Conservation (phyloP, 2,113 vertebrate genomes). For the Eulemur rufifrons region DNA sequence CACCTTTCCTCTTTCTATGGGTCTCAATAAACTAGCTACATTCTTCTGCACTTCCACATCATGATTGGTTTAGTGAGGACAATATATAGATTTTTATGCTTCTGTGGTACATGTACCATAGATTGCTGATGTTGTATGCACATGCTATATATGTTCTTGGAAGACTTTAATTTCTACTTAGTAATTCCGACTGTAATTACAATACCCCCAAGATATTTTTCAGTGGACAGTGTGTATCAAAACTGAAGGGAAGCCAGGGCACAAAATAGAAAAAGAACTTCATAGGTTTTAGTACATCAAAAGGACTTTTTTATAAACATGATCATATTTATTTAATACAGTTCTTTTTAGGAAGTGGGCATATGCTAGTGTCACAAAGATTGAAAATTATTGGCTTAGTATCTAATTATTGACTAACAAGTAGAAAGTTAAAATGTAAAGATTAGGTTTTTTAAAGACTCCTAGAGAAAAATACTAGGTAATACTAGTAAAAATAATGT, state of each 20-base stretch:
- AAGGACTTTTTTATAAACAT: not conserved
- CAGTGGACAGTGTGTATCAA: not conserved
- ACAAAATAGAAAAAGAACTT: conserved; percentile 14
- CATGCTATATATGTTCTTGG: not conserved
- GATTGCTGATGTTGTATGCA: not conserved
- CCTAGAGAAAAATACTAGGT: not conserved
- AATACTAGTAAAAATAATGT: conserved; percentile 1
- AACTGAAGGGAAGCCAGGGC: not conserved
- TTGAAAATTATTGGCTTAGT: not conserved
- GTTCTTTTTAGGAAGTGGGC: not conserved
- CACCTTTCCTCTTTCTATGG: not conserved
- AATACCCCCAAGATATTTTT: not conserved
- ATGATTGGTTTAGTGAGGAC: not conserved
- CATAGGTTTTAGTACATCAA: not conserved
- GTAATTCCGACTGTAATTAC: not conserved
- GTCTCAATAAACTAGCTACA: not conserved
- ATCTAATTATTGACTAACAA: conserved; percentile 3
- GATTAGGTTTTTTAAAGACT: not conserved
- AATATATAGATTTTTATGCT: not conserved
- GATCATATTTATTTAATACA: not conserved
- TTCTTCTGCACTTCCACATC: not conserved
- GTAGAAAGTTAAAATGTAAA: conserved; percentile 20
- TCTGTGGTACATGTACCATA: not conserved
- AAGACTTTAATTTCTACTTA: conserved; percentile 19
- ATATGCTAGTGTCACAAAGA: not conserved